Evolutionary conservation across 2,888 invertebrate species (phyloP).

Genomic region (Yponomeuta sedellus): DNA sequence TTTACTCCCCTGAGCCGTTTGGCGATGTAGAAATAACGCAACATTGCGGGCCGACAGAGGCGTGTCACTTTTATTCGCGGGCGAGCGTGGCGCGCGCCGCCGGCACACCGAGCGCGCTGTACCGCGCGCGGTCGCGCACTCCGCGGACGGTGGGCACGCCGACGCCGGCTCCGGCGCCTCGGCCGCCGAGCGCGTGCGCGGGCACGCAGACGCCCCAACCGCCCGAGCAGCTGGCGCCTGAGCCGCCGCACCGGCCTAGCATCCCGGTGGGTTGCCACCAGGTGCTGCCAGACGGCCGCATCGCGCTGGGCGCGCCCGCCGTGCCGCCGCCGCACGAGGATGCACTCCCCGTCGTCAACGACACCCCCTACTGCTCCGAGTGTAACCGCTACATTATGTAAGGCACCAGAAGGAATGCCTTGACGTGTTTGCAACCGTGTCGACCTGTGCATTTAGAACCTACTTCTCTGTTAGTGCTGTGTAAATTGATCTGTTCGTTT

Average conservation of each 20-base stretch:
- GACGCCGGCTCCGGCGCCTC: conserved; percentile 62
- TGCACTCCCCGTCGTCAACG: conserved; percentile 66
- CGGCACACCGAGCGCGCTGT: conserved; percentile 79
- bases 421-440: conserved; percentile 74
- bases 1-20: conserved; percentile 4
- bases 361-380: conserved; percentile 84
- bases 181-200: conserved; percentile 28
- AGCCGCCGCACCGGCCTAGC: conserved; percentile 64
- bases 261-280: conserved; percentile 75
- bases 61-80: conserved; percentile 82
- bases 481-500: conserved; percentile 16
- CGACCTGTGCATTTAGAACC: conserved; percentile 52
- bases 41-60: conserved; percentile 64
- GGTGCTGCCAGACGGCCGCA: conserved; percentile 68
- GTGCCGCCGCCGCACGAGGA: conserved; percentile 38
- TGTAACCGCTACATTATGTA: conserved; percentile 93
- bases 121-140: conserved; percentile 52
- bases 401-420: conserved; percentile 70
- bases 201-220: conserved; percentile 25
- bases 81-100: conserved; percentile 86
- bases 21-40: conserved; percentile 33
- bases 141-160: conserved; percentile 43
- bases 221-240: conserved; percentile 37
- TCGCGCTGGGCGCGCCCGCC: conserved; percentile 60
- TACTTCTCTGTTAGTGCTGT: conserved; percentile 37